These are phyloP conservation scores for Lycopodina hypogea DNA, from an alignment of 37 sponge, comb jelly and placozoan genomes.

Conservation along the genomic window DNA sequence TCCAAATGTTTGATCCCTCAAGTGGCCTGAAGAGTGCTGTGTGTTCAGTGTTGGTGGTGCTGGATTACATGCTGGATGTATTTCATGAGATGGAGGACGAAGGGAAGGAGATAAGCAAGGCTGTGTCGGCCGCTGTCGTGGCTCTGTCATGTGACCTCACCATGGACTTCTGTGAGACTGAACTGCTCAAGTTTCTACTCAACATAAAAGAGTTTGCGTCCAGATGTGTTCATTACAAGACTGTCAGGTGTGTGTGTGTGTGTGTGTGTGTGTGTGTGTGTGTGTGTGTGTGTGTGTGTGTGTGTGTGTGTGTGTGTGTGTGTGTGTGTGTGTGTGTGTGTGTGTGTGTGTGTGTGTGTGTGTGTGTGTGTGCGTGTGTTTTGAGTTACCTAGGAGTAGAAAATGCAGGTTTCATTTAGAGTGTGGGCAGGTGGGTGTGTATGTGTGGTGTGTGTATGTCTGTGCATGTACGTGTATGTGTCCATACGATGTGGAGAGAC, in stretches of 20 bases:
- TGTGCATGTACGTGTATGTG: too few relatives aligned
- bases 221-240: conserved; percentile 10
- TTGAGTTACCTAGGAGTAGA: too few relatives aligned
- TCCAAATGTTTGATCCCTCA: conserved; percentile 42
- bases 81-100: background rate
- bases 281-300: too few relatives aligned
- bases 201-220: conserved; percentile 16
- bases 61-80: conserved; percentile 1
- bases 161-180: conserved; percentile 27
- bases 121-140: background rate
- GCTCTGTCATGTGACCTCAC: conserved; percentile 28
- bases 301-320: too few relatives aligned
- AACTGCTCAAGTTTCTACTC: conserved; percentile 14
- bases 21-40: conserved; percentile 59
- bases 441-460: too few relatives aligned
- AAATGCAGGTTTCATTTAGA: too few relatives aligned
- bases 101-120: background rate
- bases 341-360: too few relatives aligned
- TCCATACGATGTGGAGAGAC: too few relatives aligned
- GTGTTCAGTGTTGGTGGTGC: conserved; percentile 8
- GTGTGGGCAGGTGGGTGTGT: too few relatives aligned
- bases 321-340: too few relatives aligned
- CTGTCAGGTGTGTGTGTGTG: background rate
- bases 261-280: too few relatives aligned
- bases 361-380: too few relatives aligned